Base-by-base conservation (phyloP, 1,140 invertebrate species). In the Pristionchus pacificus region DNA sequence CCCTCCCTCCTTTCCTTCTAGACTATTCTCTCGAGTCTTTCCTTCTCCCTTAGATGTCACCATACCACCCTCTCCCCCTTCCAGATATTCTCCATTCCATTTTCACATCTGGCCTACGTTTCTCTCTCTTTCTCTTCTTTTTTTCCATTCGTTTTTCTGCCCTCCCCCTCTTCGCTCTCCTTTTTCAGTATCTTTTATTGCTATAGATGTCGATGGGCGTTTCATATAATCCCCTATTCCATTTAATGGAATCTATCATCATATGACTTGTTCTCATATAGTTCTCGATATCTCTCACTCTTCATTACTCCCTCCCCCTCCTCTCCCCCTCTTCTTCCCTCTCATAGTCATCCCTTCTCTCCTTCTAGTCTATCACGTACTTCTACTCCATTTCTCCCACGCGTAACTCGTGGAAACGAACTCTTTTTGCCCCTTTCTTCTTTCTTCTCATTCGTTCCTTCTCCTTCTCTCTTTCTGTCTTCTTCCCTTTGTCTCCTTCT, bases 171-270 rank as follows among this genome's bases (percentile, higher is more conserved):
- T 60, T 38, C 62, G 31, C 24, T 62, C 0, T 33, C 27, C 1
- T 2, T 32, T 64, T 64, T 49, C 1, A 65, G 65, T 57, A 66
- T 30, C 31, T 65, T 65, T 65, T 49, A 65, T 57, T 66, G 57
- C 59, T 57, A 66, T 38, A 38, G 57, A 58, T n/a, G n/a, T n/a
- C n/a, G n/a, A n/a, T n/a, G n/a, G n/a, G n/a, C n/a, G n/a, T n/a
- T n/a, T n/a, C n/a, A n/a, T n/a, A n/a, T 24, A 60, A 13, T 28
- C 59, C 59, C 2, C 59, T 13, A 13, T 60, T 60, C n/a, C 59
- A 60, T 24, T 13, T 28, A n/a, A 28, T 28, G 25, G 59, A 28
- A 24, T 49, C 63, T 14, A 30, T 31, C n/a, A 3, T 28, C 30
- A 33, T 15, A 24, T 28, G 32, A 38, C 0, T 49, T 32, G 13